Percentiles rank a stretch among this genome's conserved stretches.
These are phyloP conservation scores for Cairina moschata DNA, from an alignment of 2,113 vertebrate genomes.

Conservation along the genomic window DNA sequence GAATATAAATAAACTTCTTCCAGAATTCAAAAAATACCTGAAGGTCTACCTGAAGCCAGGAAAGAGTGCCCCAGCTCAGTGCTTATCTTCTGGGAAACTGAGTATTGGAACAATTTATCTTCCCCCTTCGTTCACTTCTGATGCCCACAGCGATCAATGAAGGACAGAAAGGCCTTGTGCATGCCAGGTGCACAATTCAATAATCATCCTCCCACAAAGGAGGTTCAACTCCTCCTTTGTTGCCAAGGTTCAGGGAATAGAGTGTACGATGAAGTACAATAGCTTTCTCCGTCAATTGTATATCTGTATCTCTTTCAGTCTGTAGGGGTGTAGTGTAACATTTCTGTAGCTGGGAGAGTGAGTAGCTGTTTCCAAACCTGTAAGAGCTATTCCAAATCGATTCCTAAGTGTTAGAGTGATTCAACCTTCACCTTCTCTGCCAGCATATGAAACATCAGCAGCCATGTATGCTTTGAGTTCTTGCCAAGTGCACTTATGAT, in stretches of 20 bases:
- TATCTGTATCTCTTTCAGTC: background rate
- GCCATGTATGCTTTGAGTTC: slow-evolving; percentile 8
- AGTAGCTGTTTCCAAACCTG: slow-evolving; percentile 45
- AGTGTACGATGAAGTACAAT: background rate
- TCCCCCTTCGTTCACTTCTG: slow-evolving; percentile 7
- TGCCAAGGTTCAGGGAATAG: slow-evolving; percentile 29
- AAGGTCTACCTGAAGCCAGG: background rate
- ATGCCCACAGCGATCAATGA: slow-evolving; percentile 41
- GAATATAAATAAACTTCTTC: slow-evolving; percentile 18
- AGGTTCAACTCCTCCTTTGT: background rate
- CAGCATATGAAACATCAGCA: background rate
- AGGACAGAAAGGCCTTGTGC: slow-evolving; percentile 3
- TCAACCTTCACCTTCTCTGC: slow-evolving; percentile 63
- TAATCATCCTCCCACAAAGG: slow-evolving; percentile 18
- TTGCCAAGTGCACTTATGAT: slow-evolving; percentile 33
- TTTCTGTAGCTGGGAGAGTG: background rate
- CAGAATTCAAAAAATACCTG: background rate
- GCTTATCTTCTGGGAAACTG: background rate
- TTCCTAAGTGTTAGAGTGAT: slow-evolving; percentile 54
- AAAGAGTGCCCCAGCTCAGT: background rate
- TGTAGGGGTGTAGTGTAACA: background rate
- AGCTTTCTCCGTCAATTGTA: background rate
- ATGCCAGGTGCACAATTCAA: slow-evolving; percentile 43
- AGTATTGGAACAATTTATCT: background rate
- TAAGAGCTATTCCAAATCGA: slow-evolving; percentile 32